phyloP scores from a whole-genome alignment of 2,113 vertebrate genomes.

The Atherinomorus stipes region DNA sequence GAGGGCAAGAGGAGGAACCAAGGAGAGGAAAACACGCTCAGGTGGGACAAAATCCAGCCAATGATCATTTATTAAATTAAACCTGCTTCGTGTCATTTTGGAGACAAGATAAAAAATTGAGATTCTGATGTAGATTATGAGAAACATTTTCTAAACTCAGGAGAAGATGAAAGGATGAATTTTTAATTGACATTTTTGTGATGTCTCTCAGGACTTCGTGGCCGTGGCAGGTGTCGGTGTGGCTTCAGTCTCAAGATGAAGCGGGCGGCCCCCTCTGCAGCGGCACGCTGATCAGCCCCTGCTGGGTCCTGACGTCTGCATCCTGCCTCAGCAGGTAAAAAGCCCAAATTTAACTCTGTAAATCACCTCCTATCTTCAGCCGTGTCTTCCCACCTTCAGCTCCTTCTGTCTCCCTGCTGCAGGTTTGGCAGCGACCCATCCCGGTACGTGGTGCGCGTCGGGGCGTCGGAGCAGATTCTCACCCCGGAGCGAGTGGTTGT shows the following conservation, averaged over 20 bases:
- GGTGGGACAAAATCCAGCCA: slow-evolving; percentile 39
- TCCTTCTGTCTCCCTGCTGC: slow-evolving; percentile 17
- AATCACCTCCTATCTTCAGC: slow-evolving; percentile 1
- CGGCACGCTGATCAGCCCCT: slow-evolving; percentile 89
- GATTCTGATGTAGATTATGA: neutral
- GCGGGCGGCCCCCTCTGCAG: slow-evolving; percentile 87
- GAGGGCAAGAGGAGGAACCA: slow-evolving; percentile 84
- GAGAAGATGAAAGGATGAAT: neutral
- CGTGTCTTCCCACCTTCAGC: neutral
- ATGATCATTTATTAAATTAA: neutral
- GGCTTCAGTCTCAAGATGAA: slow-evolving; percentile 83
- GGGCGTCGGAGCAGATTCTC: slow-evolving; percentile 84
- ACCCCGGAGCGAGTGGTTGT: slow-evolving; percentile 84
- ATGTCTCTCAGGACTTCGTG: slow-evolving; percentile 83
- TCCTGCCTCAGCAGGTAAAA: slow-evolving; percentile 90
- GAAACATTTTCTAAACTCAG: neutral
- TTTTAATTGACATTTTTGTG: neutral
- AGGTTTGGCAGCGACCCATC: slow-evolving; percentile 87
- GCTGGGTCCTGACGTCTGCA: slow-evolving; percentile 92
- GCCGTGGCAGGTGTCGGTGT: slow-evolving; percentile 92
- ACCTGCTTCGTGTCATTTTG: too few species aligned
- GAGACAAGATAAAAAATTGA: too few species aligned
- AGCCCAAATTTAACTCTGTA: too few species aligned
- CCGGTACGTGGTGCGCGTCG: slow-evolving; percentile 85
- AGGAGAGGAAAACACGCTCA: slow-evolving; percentile 80